Evolutionary conservation across 2,888 invertebrate species (phyloP).

Genomic region (Caenorhabditis macrosperma): DNA sequence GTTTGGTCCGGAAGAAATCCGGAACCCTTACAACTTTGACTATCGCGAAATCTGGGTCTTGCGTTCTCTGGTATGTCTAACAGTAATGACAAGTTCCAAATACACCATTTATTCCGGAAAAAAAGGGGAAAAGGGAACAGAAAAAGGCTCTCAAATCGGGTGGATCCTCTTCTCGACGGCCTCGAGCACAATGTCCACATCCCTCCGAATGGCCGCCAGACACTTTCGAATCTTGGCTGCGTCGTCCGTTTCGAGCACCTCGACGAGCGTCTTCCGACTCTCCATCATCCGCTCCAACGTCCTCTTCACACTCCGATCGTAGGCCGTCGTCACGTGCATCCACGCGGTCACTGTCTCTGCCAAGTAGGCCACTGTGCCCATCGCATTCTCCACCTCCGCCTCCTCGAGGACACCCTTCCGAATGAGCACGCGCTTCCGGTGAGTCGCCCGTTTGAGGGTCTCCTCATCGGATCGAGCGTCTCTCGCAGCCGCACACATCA

Average conservation of each 20-base stretch:
- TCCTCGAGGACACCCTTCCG: too few species aligned
- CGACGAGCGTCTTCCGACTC: not conserved
- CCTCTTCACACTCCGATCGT: conserved; percentile 11
- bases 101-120: too few species aligned
- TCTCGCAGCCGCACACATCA: conserved; percentile 28
- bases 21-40: too few species aligned
- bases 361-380: conserved; percentile 30
- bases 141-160: too few species aligned
- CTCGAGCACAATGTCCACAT: conserved; percentile 3
- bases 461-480: conserved; percentile 19
- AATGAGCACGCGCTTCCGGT: too few species aligned
- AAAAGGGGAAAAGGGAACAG: too few species aligned
- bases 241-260: conserved; percentile 6
- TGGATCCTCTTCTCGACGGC: conserved; percentile 7
- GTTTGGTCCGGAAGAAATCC: too few species aligned
- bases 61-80: too few species aligned
- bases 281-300: conserved; percentile 27
- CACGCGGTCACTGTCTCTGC: conserved; percentile 29
- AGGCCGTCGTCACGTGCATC: conserved; percentile 32
- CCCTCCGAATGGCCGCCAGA: not conserved
- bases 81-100: too few species aligned
- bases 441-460: conserved; percentile 5
- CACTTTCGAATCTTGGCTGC: not conserved
- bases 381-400: conserved; percentile 15
- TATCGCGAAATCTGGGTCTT: too few species aligned